Evolutionary conservation across 1,140 invertebrate species (phyloP).

Genomic region (Phocides pigmalion): DNA sequence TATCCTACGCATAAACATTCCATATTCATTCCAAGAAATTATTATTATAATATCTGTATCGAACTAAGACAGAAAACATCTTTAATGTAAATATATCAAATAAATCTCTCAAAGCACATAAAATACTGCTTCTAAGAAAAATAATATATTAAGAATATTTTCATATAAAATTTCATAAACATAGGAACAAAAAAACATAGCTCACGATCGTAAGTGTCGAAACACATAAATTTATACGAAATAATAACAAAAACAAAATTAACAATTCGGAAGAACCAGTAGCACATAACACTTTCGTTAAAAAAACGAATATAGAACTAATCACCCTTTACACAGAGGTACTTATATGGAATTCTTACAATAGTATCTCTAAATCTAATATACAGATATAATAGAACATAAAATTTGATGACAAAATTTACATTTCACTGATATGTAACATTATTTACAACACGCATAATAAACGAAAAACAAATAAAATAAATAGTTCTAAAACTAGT

Average conservation of each 20-base stretch:
- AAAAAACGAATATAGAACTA: slow-evolving; percentile 23
- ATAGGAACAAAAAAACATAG: slow-evolving; percentile 39
- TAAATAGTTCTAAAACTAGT: slow-evolving; percentile 42
- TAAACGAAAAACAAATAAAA: slow-evolving; percentile 38
- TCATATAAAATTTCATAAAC: slow-evolving; percentile 33
- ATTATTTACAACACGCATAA: slow-evolving; percentile 62
- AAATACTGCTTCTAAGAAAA: slow-evolving; percentile 3
- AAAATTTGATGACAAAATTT: slow-evolving; percentile 47
- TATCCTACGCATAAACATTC: no score
- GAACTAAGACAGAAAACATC: no score
- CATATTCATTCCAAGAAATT: no score
- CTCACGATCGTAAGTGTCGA: slow-evolving; percentile 23
- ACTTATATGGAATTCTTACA: slow-evolving; percentile 35
- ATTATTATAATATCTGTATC: no score
- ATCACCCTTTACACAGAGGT: slow-evolving; percentile 8
- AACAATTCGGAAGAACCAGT: slow-evolving; percentile 49
- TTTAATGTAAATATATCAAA: no score
- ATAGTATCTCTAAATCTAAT: slow-evolving; percentile 38
- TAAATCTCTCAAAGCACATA: not conserved
- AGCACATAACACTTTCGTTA: slow-evolving; percentile 41
- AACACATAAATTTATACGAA: slow-evolving; percentile 33
- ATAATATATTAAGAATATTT: slow-evolving; percentile 27
- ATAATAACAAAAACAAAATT: slow-evolving; percentile 39
- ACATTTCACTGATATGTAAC: slow-evolving; percentile 71
- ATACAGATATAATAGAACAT: slow-evolving; percentile 41